phyloP scores from a whole-genome alignment of 2,797 vertebrate species.

The Corythornis leucogaster region DNA sequence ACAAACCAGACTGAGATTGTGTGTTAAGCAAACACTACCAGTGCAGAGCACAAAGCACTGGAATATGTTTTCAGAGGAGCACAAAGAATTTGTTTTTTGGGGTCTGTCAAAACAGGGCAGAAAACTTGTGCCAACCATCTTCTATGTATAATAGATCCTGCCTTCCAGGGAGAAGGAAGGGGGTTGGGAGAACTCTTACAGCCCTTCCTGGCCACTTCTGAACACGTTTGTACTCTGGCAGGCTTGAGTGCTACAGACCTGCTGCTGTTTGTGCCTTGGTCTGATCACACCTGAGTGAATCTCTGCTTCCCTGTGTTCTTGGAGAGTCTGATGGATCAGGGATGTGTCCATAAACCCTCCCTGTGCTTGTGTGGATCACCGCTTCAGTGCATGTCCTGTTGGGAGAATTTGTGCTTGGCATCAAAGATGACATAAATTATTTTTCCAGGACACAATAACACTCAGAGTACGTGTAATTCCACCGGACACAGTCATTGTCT shows the following conservation, averaged over 20 bases:
- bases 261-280: not conserved
- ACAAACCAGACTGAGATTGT: not conserved
- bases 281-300: not conserved
- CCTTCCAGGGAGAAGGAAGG: not conserved
- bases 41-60: not conserved
- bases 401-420: not conserved
- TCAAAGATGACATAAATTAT: not conserved
- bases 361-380: not conserved
- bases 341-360: not conserved
- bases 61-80: not conserved
- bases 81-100: not conserved
- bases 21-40: not conserved
- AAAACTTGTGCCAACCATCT: not conserved
- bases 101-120: not conserved
- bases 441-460: not conserved
- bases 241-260: not conserved
- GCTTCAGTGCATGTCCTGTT: not conserved
- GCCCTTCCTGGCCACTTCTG: not conserved
- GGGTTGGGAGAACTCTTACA: not conserved
- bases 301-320: not conserved
- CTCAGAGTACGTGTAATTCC: not conserved
- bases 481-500: not conserved
- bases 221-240: not conserved
- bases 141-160: not conserved
- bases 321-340: not conserved